Evolutionary conservation across 2,113 vertebrate genomes (phyloP).

Genomic region (Lampris megalopsis): DNA sequence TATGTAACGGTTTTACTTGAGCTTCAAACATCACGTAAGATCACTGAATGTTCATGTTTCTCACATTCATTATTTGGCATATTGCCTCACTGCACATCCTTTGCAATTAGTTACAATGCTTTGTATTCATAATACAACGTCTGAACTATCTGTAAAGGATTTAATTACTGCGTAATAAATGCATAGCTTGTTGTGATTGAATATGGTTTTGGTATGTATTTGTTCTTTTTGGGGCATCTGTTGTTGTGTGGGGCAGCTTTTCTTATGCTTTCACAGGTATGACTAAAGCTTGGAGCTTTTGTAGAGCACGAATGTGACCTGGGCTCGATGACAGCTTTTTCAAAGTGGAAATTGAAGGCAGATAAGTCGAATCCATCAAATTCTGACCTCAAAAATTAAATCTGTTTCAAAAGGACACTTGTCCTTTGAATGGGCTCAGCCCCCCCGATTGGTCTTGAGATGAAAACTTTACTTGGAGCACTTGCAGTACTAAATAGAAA

Average conservation of each 20-base stretch:
- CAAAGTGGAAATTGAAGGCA: conserved; percentile 82
- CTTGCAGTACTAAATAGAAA: conserved; percentile 55
- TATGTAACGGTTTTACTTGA: conserved; percentile 81
- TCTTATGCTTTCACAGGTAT: conserved; percentile 87
- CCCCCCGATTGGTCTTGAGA: conserved; percentile 49
- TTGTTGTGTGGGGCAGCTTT: conserved; percentile 80
- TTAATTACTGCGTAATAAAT: conserved; percentile 84
- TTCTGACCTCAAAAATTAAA: conserved; percentile 62
- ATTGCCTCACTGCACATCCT: conserved; percentile 72
- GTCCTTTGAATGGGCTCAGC: conserved; percentile 42
- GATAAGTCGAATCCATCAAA: conserved; percentile 82
- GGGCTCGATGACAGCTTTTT: conserved; percentile 79
- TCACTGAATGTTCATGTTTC: conserved; percentile 72
- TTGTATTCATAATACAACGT: conserved; percentile 80
- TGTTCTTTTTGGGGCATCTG: conserved; percentile 74
- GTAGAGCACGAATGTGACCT: conserved; percentile 81
- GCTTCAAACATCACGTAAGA: conserved; percentile 79
- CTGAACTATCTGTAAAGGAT: conserved; percentile 83
- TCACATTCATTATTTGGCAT: conserved; percentile 73
- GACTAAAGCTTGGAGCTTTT: conserved; percentile 81
- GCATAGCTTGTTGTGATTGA: conserved; percentile 83
- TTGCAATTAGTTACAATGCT: conserved; percentile 77
- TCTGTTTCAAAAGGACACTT: conserved; percentile 31
- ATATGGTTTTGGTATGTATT: conserved; percentile 81
- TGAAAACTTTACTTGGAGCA: conserved; percentile 54